phyloP scores from a whole-genome alignment of 2,888 invertebrate species.

The Brachylomia viminalis region DNA sequence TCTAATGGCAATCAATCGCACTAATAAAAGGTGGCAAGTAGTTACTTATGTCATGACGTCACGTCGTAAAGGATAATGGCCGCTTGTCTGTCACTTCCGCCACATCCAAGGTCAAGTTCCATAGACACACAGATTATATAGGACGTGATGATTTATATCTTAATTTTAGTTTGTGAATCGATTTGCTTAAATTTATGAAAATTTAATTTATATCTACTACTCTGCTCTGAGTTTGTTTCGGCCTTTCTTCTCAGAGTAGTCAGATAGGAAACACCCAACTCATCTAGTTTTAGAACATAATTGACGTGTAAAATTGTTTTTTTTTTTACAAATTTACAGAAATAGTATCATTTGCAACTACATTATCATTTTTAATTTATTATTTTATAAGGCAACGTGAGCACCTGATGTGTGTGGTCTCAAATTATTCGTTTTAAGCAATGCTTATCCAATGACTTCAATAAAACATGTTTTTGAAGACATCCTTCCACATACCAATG shows the following conservation, averaged over 20 bases:
- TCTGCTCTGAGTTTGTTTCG: no score
- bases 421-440: background rate
- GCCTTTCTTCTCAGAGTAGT: no score
- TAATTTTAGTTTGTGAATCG: background rate
- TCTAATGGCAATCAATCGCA: constrained; percentile 51
- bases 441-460: background rate
- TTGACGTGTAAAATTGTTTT: no score
- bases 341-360: no score
- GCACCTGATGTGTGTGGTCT: background rate
- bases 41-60: constrained; percentile 46
- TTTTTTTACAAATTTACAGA: no score
- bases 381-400: background rate
- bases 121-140: constrained; percentile 34
- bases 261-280: no score
- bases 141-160: constrained; percentile 40
- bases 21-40: constrained; percentile 49
- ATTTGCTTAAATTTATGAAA: background rate
- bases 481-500: background rate
- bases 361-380: no score
- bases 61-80: constrained; percentile 66
- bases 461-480: background rate
- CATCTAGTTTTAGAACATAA: no score
- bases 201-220: background rate
- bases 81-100: constrained; percentile 67
- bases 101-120: constrained; percentile 69